These are phyloP conservation scores for Xylophagus ater DNA, from an alignment of 2,888 invertebrate species.

Conservation along the genomic window DNA sequence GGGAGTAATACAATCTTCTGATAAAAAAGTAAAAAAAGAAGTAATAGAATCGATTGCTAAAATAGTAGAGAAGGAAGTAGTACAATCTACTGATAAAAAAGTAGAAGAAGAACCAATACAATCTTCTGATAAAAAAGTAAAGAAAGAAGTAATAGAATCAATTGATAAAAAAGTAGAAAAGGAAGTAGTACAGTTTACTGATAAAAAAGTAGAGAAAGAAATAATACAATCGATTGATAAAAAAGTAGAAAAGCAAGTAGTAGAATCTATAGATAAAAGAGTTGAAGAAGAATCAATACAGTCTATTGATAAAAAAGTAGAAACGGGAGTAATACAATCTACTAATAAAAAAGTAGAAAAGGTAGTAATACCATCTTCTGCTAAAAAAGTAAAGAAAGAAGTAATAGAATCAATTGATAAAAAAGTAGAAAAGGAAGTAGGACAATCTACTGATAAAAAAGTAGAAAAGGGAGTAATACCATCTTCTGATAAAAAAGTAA, in stretches of 20 bases:
- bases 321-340: conserved; percentile 31
- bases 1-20: background rate
- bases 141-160: background rate
- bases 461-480: background rate
- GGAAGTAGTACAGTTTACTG: conserved; percentile 1
- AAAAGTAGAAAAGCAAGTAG: conserved; percentile 9
- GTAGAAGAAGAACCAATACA: background rate
- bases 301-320: conserved; percentile 31
- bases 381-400: background rate
- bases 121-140: background rate
- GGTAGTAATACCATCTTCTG: background rate
- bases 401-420: conserved; percentile 16
- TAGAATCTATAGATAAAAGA: conserved; percentile 11
- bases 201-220: conserved; percentile 2
- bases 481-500: background rate
- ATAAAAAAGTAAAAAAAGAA: background rate
- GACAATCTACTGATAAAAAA: background rate
- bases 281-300: conserved; percentile 11
- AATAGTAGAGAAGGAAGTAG: too few relatives aligned
- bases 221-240: background rate
- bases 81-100: too few relatives aligned
- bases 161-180: background rate
- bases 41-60: background rate
- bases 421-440: conserved; percentile 39
- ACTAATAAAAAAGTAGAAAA: conserved; percentile 1